A percentile compares a stretch with the other conserved stretches of the same genome.
Conservation (phyloP, 1,140 invertebrate species). For the Lepidotrigona ventralis region DNA sequence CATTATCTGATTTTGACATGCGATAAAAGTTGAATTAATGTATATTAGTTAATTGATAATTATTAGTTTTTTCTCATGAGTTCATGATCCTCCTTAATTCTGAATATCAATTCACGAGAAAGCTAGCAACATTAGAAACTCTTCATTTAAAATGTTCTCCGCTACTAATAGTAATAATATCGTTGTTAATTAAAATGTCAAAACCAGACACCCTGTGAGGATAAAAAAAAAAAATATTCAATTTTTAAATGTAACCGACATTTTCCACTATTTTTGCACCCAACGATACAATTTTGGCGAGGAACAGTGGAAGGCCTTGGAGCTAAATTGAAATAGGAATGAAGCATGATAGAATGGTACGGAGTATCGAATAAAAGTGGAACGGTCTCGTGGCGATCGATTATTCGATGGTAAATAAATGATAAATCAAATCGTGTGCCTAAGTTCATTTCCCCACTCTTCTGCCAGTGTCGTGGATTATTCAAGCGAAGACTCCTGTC, state of each 20-base stretch:
- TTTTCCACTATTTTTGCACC: neutral
- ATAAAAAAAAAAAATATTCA: too few relatives aligned
- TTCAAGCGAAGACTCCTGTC: neutral
- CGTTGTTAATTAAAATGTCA: too few relatives aligned
- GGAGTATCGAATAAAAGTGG: neutral
- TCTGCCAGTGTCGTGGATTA: neutral
- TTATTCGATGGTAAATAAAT: slow-evolving; percentile 19
- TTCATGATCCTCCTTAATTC: too few relatives aligned
- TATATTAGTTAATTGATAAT: too few relatives aligned
- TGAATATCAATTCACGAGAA: too few relatives aligned
- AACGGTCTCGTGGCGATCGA: neutral
- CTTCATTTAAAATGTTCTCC: too few relatives aligned
- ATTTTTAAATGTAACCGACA: neutral
- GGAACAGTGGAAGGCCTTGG: neutral
- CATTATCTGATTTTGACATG: too few relatives aligned
- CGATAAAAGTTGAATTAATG: too few relatives aligned
- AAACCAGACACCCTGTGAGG: too few relatives aligned
- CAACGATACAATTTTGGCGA: neutral
- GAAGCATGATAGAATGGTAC: neutral
- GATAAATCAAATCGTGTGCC: slow-evolving; percentile 7
- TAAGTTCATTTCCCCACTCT: neutral
- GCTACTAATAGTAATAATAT: too few relatives aligned
- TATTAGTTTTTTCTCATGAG: too few relatives aligned
- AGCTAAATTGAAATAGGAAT: neutral
- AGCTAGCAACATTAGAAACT: too few relatives aligned